Base-by-base conservation (phyloP, 2,888 invertebrate species). In the Pseudococcus jackbeardsleyi region DNA sequence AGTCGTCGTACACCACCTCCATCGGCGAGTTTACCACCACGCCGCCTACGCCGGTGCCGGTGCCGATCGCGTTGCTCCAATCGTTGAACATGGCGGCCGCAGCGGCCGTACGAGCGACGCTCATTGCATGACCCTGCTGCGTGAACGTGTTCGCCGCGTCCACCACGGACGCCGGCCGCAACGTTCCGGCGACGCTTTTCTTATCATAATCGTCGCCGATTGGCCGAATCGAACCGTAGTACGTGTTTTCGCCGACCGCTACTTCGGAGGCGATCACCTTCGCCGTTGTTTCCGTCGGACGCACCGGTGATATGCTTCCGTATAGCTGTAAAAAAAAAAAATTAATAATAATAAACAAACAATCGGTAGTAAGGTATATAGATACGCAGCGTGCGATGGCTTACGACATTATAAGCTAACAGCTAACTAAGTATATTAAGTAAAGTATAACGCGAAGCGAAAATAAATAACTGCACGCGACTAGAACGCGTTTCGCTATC, bases 181-280 rank as follows among this genome's bases (percentile, higher is more conserved):
- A n/a, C n/a, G 84, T 88, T 88, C 87, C 88, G 79, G 86, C 88
- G 33, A 54, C 15, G n/a, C n/a, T 54, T n/a, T 19, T 12, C n/a
- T 7, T 19, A n/a, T 84, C 84, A 17, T 48, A 79, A 48, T 86
- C 86, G 26, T 88, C 88, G 48, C 84, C 85, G 11, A 88, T 84
- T 42, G 84, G 88, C 84, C 89, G 89, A 82, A 89, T 89, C 48
- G 89, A 88, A 19, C 89, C 89, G 85, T 89, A 89, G 64, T 89
- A 89, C 48, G 89, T 86, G 50, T 77, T 87, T 33, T 89, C 89
- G 54, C 89, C 88, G 84, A 84, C 84, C 12, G 89, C 89, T 68
- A 89, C 89, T 89, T 89, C 89, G 46, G 89, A 89, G 9, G 84
- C 85, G 77, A 79, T 86, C 84, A 87, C 77, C 50, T 68, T 33